Evolutionary conservation across 2,888 invertebrate genomes (phyloP), one percentile per base, ranked within the genome.

Genomic region (Blomia tropicalis): DNA sequence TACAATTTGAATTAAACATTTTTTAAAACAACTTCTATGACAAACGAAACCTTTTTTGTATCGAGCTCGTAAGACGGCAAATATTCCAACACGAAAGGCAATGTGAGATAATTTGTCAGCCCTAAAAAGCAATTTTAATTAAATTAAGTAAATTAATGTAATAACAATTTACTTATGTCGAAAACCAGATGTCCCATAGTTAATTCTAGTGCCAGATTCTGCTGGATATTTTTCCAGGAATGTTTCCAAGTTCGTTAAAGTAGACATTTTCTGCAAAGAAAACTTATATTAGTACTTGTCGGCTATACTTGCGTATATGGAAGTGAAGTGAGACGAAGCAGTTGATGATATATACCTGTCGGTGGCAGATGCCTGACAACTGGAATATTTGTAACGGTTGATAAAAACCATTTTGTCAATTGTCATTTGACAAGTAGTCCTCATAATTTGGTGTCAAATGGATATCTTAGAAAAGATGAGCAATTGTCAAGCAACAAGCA

Each of bases 21-120:
- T 27, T 25, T 56, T n/a, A 23, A 4, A 44, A 60, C 17, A n/a
- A n/a, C n/a, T n/a, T n/a, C n/a, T n/a, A n/a, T n/a, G n/a, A n/a
- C n/a, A n/a, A 62, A 1, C 19, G 22, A 76, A 62, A 82, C 91
- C 88, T 76, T 82, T 82, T 71, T 84, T 85, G 66, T 78, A 78
- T 70, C 86, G 82, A 14, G 95, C 92, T 59, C 95, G 79, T 30
- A 98, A 77, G 2, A 85, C 87, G 11, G 93, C 91, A 69, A 96
- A 76, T 31, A 95, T 76, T 2, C 95, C 96, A 86, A 95, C 89
- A 61, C 96, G 81, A 74, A 86, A 95, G 75, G 92, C 83, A 25
- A 96, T 85, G 79, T 91, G 90, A 69, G 87, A 85, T 70, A 98
- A 77, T 65, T 83, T 77, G 67, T 80, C 81, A 41, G 88, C 88